A percentile compares a stretch with the other conserved stretches of the same genome.
These are phyloP conservation scores for Noctua janthe DNA, from an alignment of 2,888 invertebrate species.

Conservation along the genomic window DNA sequence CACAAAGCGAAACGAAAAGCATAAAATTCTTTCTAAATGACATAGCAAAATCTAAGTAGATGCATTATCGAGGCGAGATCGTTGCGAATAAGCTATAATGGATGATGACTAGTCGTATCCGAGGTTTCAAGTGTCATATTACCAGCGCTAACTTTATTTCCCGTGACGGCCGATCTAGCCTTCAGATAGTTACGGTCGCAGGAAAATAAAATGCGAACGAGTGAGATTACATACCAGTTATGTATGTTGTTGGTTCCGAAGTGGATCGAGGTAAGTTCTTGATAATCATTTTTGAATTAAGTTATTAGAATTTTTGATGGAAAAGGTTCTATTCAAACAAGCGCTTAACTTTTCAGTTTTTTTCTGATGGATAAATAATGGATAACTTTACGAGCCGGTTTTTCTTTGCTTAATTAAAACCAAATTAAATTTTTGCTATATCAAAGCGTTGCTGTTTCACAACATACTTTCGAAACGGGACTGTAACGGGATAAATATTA, in stretches of 20 bases:
- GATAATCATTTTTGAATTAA: not conserved
- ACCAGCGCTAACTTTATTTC: slow-evolving; percentile 76
- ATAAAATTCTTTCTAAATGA: slow-evolving; percentile 70
- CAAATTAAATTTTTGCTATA: slow-evolving; percentile 23
- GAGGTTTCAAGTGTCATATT: slow-evolving; percentile 75
- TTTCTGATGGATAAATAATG: not conserved
- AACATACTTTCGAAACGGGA: slow-evolving; percentile 35
- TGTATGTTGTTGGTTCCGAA: slow-evolving; percentile 48
- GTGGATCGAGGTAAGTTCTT: not conserved
- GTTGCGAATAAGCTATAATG: slow-evolving; percentile 77
- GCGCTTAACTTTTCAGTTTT: not conserved
- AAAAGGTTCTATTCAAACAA: not conserved
- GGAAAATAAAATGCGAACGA: slow-evolving; percentile 67
- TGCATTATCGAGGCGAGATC: slow-evolving; percentile 71
- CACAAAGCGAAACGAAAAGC: slow-evolving; percentile 60
- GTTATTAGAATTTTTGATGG: not conserved
- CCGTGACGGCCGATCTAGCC: slow-evolving; percentile 70
- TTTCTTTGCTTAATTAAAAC: slow-evolving; percentile 23
- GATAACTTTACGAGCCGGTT: not conserved
- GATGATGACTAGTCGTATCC: slow-evolving; percentile 77
- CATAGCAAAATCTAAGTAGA: slow-evolving; percentile 71
- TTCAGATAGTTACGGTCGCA: slow-evolving; percentile 71
- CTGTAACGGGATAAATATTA: slow-evolving; percentile 54
- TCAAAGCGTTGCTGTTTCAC: slow-evolving; percentile 14
- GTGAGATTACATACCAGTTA: slow-evolving; percentile 45